Evolutionary conservation across 2,888 invertebrate species (phyloP), one percentile per base, ranked within the genome.

Genomic region (Yponomeuta evonymella): DNA sequence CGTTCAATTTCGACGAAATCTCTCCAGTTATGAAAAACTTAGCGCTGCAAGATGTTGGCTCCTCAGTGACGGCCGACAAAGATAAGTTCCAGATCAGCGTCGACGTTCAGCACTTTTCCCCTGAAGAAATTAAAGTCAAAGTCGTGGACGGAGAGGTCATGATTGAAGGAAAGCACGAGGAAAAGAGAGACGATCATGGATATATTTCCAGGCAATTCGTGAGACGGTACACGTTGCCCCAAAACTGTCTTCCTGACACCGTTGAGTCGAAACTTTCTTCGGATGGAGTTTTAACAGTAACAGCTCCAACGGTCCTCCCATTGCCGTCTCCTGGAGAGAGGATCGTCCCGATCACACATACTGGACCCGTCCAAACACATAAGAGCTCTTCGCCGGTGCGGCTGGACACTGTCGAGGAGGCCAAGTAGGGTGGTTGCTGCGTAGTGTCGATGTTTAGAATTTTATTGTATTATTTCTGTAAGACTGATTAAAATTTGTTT

Each of bases 151-250:
- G 94, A 58, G 90, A 90, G 11, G 93, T 97, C 9, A 89, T 96
- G 1, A 92, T 96, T 2, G 95, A 96, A 82, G 96, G 95, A 0
- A 96, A 95, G 79, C 97, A 97, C 76, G 95, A 96, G 75, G 96
- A 97, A 77, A 95, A 94, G 76, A 90, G 93, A 71, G 96, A 96
- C 75, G 93, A 95, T 11, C 95, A 96, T 78, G 96, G 96, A 0
- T 95, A 92, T 74, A 93, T 96, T 62, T 94, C 96, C 0, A 92
- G 96, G 70, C 95, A 96, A 76, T 96, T 97, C 76, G 92, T 95
- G 3, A 93, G 97, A 64, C 93, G 95, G 70, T 97, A 96, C 79
- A 84, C 94, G 2, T 83, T 97, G 67, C 97, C 97, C 0, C 89
- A 95, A 79, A 95, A 94, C 2, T 95, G 95, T 73, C 94, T 97